These are phyloP conservation scores for Aphelenchoides fujianensis DNA, from an alignment of 1,140 invertebrate genomes.

Conservation along the genomic window DNA sequence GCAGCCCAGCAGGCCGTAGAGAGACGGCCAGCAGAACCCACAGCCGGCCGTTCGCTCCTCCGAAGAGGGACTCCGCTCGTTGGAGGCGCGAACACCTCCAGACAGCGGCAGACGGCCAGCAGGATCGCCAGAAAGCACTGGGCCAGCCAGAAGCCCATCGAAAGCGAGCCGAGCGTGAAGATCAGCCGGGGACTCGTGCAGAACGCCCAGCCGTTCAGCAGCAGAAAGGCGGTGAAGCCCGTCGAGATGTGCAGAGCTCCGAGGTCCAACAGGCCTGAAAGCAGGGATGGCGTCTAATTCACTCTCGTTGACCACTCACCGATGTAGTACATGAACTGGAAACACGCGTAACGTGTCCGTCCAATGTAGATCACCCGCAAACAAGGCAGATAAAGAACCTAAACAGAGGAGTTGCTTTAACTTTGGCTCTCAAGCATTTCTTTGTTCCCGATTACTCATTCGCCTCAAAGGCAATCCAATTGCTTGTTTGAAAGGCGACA, in stretches of 20 bases:
- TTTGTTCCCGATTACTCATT: no score
- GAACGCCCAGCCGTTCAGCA: background rate
- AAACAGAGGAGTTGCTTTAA: background rate
- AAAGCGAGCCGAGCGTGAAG: background rate
- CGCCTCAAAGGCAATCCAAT: no score
- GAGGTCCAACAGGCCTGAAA: background rate
- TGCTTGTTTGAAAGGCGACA: no score
- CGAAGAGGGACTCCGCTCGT: background rate
- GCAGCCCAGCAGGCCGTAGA: background rate
- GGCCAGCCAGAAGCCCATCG: background rate
- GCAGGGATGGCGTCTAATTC: background rate
- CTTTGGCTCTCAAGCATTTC: background rate
- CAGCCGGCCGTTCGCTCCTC: background rate
- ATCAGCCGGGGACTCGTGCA: background rate
- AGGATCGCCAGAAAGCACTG: background rate
- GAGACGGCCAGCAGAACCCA: background rate
- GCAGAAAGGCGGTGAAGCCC: background rate
- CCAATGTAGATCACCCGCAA: background rate
- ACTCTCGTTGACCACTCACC: background rate
- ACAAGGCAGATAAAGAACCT: constrained; percentile 1
- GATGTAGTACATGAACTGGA: constrained; percentile 4
- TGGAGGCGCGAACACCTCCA: constrained; percentile 8
- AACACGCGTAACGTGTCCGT: constrained; percentile 6
- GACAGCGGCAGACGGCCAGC: background rate
- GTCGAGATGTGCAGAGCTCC: background rate